Evolutionary conservation across 2,888 invertebrate species (phyloP), one percentile per base, ranked within the genome.

Genomic region (Leucozona laternaria): DNA sequence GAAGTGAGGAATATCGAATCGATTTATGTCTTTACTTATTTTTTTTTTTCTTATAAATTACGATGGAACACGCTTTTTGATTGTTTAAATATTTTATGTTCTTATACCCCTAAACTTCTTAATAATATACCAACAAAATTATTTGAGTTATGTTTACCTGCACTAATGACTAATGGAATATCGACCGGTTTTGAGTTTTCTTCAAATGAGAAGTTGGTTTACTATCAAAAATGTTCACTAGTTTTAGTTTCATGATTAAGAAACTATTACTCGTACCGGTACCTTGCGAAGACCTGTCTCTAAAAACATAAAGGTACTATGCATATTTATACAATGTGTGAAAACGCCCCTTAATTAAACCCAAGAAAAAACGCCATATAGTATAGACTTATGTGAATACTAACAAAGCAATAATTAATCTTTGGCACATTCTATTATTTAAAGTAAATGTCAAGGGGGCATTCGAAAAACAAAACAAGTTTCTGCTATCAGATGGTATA

Each of bases 21-120:
- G 11, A 58, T 58, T 20, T 40, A 31, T 57, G 20, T 58, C 5
- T 55, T 55, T 17, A 55, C 0, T 57, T 34, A 37, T 34, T 58
- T 31, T 37, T 57, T 34, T 58, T 34, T 58, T 31, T 37, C 3
- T 53, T 25, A 57, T 17, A 8, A 31, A 57, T 57, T 57, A 57
- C 17, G 0, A 43, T 43, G 1, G 6, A 43, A 62, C 62, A 43
- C 43, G 62, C 28, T 25, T 22, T 13, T 28, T 8, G 25, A 17
- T 8, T 45, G 17, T 45, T 45, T 17, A 45, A 45, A 17, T 28
- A 15, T n/a, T 15, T 53, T 25, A n/a, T n/a, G n/a, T n/a, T n/a
- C n/a, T n/a, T n/a, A 11, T 31, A 57, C 0, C 31, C 10, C 2
- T 17, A 31, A 57, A 57, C 57, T 31, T 31, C 17, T 34, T 55